These are phyloP conservation scores for Scytalopus superciliaris DNA, from an alignment of 2,113 vertebrate genomes.

Conservation along the genomic window DNA sequence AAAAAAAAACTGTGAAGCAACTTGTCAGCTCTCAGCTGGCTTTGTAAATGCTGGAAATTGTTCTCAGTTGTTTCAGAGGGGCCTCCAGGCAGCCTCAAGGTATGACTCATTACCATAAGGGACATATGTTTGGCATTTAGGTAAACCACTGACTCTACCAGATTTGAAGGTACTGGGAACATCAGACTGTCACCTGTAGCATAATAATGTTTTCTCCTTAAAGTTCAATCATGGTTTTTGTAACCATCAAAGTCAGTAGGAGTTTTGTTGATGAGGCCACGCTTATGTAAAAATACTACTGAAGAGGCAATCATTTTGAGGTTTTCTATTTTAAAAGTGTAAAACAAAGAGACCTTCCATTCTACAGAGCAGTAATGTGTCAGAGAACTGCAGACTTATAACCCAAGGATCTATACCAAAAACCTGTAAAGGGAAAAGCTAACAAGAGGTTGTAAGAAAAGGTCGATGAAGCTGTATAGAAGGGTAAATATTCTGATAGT, in stretches of 20 bases:
- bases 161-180: not conserved
- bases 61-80: not conserved
- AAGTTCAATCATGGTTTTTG: not conserved
- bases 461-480: conserved; percentile 38
- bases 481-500: conserved; percentile 56
- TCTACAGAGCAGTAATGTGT: conserved; percentile 1
- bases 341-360: not conserved
- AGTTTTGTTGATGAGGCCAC: not conserved
- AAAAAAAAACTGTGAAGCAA: not conserved
- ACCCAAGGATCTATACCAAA: conserved; percentile 39
- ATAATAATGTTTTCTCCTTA: not conserved
- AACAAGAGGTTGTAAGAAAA: conserved; percentile 42
- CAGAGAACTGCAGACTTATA: conserved; percentile 6
- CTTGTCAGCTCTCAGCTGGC: not conserved
- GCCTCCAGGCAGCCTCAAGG: not conserved
- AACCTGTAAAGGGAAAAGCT: conserved; percentile 45
- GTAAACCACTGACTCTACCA: not conserved
- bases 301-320: not conserved
- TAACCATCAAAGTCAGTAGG: not conserved
- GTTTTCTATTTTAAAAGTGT: conserved; percentile 15
- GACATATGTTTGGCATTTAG: not conserved
- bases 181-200: not conserved
- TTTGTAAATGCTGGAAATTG: not conserved
- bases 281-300: conserved; percentile 10
- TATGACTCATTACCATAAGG: not conserved